A percentile compares a stretch with the other conserved stretches of the same genome.
These are phyloP conservation scores for Glaucomys volans DNA, from an alignment of 2,113 vertebrate genomes.

Conservation along the genomic window DNA sequence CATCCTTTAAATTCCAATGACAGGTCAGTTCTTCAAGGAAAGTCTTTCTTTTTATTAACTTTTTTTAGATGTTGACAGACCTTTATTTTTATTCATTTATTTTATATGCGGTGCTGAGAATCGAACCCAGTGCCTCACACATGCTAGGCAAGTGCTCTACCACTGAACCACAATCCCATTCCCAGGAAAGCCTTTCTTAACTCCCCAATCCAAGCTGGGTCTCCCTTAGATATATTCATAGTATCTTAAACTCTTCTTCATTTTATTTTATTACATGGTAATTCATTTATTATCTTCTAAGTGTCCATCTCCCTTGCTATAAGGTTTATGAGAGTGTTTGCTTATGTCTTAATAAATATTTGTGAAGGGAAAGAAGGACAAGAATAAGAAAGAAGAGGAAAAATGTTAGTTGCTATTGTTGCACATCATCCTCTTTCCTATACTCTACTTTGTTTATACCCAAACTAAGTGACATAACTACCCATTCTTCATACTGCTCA, in stretches of 20 bases:
- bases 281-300: conserved; percentile 67
- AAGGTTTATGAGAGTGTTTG: conserved; percentile 46
- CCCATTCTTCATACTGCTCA: conserved; percentile 24
- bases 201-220: neutral
- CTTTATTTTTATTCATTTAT: too few species aligned
- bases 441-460: neutral
- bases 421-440: neutral
- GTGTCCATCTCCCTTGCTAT: neutral
- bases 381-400: neutral
- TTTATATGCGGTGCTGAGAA: too few species aligned
- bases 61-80: too few species aligned
- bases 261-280: conserved; percentile 50
- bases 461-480: neutral
- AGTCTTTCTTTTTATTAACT: neutral
- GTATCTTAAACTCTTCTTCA: conserved; percentile 31
- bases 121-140: too few species aligned
- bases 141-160: too few species aligned
- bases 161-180: too few species aligned
- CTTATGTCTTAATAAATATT: conserved; percentile 61
- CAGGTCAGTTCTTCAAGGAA: neutral
- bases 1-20: conserved; percentile 10
- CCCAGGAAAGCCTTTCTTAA: conserved; percentile 7
- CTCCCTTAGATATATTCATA: conserved; percentile 41
- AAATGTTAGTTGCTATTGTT: neutral
- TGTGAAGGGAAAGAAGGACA: neutral